Base-by-base conservation (phyloP, 64 coral and sea anemone species). In the Cladopsammia gracilis region DNA sequence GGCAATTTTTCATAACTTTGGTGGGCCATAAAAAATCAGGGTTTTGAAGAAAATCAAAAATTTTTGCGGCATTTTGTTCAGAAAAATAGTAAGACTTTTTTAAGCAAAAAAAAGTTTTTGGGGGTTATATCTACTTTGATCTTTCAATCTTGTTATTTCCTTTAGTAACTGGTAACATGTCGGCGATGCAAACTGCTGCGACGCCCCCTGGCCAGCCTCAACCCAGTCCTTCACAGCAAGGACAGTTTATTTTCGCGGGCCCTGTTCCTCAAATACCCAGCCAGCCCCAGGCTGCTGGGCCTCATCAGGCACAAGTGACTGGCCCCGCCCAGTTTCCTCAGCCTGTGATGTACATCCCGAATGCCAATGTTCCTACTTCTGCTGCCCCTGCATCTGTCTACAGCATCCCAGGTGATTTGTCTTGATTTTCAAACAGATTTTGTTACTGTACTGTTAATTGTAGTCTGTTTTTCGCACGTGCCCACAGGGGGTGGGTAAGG, bases 201-300 rank as follows among this genome's bases (percentile, higher is more conserved):
- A 60, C 78, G 4, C 79, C 53, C 12, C 78, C 52, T 43, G 89
- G 89, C 7, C 79, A 79, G 8, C 89, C 89, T 60, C 89, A 91
- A 66, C 65, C 89, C 7, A 91, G 89, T 15, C 89, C 89, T 62
- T 82, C 89, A 15, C 68, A 79, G n/a, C 66, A 71, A 24, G 66
- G 66, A 22, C 89, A 83, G 77, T 91, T 91, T 74, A 65, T 83
- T 48, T 83, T 83, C 60, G 44, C 42, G 7, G 46, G 72, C 58
- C 18, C 79, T 48, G 59, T 83, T 22, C 79, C 79, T 18, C 79
- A 42, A 16, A 47, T 83, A 3, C 79, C 79, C 4, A 61, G 60
- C 18, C 79, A 83, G 79, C 79, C 79, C 9, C 79, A 83, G 10
- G 60, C 7, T 66, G 58, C 60, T 13, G 79, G 60, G 11, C 79